Conservation (phyloP, 2,113 vertebrate genomes). For the Microcebus jonahi region DNA sequence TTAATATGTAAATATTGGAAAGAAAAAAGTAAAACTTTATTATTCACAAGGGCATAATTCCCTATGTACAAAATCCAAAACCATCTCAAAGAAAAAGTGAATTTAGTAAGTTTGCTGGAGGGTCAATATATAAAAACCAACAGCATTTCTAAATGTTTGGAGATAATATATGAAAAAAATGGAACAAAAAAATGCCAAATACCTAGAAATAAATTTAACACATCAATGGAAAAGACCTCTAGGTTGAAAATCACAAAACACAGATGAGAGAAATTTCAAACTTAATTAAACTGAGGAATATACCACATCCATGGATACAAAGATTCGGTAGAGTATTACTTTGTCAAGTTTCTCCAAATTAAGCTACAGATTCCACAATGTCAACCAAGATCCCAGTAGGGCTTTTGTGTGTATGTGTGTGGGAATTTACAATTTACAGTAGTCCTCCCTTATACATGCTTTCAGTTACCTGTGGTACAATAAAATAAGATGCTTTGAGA, state of each 20-base stretch:
- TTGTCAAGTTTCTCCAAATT: neutral
- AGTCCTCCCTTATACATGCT: neutral
- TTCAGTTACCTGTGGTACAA: neutral
- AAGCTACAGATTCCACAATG: neutral
- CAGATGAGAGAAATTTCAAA: neutral
- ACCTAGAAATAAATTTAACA: slow-evolving; percentile 14
- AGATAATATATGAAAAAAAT: neutral
- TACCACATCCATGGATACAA: neutral
- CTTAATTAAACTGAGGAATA: neutral
- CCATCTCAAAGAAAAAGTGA: neutral
- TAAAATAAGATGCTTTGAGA: neutral
- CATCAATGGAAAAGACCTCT: neutral
- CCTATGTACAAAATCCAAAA: neutral
- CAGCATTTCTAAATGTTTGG: neutral
- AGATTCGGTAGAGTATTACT: neutral
- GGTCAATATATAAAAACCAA: neutral
- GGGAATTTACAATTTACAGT: neutral
- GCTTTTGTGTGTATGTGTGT: neutral
- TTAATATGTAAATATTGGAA: neutral
- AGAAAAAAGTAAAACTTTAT: slow-evolving; percentile 17
- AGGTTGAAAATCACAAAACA: neutral
- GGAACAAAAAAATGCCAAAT: neutral
- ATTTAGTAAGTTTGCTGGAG: slow-evolving; percentile 5
- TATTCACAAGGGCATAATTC: neutral
- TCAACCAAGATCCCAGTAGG: neutral